Percentiles rank a stretch among this genome's conserved stretches.
Evolutionary conservation across 1,140 invertebrate species (phyloP).

Genomic region (Neodiprion fabricii): DNA sequence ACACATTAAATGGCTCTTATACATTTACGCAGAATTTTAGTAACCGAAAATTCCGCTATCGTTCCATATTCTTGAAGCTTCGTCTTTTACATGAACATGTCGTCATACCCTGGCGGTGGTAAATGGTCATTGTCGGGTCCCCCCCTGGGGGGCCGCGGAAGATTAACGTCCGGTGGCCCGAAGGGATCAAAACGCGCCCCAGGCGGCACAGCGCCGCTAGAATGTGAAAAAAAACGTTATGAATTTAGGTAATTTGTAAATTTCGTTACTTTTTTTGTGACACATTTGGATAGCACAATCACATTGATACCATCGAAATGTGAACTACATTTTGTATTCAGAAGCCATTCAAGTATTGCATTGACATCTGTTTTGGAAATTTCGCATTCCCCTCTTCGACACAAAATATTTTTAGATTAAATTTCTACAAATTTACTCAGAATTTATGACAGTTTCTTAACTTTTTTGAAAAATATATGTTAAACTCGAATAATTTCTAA

Average conservation of each 20-base stretch:
- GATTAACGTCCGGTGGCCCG: slow-evolving; percentile 67
- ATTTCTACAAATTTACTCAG: too few relatives aligned
- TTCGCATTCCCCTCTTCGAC: too few relatives aligned
- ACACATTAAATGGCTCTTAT: background rate
- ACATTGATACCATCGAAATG: too few relatives aligned
- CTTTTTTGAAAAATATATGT: too few relatives aligned
- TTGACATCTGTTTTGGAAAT: too few relatives aligned
- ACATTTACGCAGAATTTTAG: background rate
- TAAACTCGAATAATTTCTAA: too few relatives aligned
- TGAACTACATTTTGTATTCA: too few relatives aligned
- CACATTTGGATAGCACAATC: background rate
- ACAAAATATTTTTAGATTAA: too few relatives aligned
- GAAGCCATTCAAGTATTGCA: too few relatives aligned
- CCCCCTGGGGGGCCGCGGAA: slow-evolving; percentile 43
- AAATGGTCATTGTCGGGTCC: slow-evolving; percentile 76
- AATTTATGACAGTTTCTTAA: too few relatives aligned
- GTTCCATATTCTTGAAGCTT: slow-evolving; percentile 18
- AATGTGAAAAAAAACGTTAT: slow-evolving; percentile 18
- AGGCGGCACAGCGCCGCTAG: slow-evolving; percentile 74
- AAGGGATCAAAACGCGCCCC: slow-evolving; percentile 85
- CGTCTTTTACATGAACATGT: slow-evolving; percentile 74
- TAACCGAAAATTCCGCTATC: background rate
- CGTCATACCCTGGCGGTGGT: slow-evolving; percentile 75
- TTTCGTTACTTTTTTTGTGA: background rate
- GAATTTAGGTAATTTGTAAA: slow-evolving; percentile 13